Percentiles rank a stretch among this genome's conserved stretches.
These are phyloP conservation scores for Lindbergichthys nudifrons DNA, from an alignment of 2,797 vertebrate species.

Conservation along the genomic window DNA sequence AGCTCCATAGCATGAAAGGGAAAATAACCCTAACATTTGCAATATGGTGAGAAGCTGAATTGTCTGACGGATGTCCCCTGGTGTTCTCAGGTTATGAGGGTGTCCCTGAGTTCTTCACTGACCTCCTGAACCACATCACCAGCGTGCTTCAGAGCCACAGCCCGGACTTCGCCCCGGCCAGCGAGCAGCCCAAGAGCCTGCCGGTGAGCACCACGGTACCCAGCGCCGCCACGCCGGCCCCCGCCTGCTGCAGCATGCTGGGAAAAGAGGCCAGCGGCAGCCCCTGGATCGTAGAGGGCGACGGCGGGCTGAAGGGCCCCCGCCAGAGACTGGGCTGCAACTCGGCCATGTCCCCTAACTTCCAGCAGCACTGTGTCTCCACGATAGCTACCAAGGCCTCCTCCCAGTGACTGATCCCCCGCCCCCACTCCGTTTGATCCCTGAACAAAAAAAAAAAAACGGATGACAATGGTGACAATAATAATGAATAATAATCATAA, in stretches of 20 bases:
- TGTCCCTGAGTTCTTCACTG: constrained; percentile 94
- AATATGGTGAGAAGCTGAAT: not conserved
- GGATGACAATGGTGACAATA: constrained; percentile 75
- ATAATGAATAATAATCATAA: constrained; percentile 82
- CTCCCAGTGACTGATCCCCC: constrained; percentile 89
- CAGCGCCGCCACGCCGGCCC: constrained; percentile 76
- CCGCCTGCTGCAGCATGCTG: constrained; percentile 84
- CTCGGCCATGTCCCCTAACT: constrained; percentile 93
- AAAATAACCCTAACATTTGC: not conserved
- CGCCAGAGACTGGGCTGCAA: constrained; percentile 98
- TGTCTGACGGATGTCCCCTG: not conserved
- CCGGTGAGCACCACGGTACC: constrained; percentile 72
- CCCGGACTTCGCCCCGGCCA: constrained; percentile 73
- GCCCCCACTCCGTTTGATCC: constrained; percentile 47
- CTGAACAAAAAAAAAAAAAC: constrained; percentile 66
- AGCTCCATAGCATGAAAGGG: not conserved
- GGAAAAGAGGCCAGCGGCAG: constrained; percentile 87
- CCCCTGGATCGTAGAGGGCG: constrained; percentile 91
- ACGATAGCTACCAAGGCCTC: constrained; percentile 97
- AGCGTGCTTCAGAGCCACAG: constrained; percentile 89
- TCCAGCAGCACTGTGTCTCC: constrained; percentile 98
- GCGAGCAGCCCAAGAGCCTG: constrained; percentile 68
- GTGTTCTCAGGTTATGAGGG: constrained; percentile 92
- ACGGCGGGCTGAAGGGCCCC: constrained; percentile 87
- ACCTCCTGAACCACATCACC: constrained; percentile 96